Base-by-base conservation (phyloP, 2,888 invertebrate species). In the Acleris holmiana region DNA sequence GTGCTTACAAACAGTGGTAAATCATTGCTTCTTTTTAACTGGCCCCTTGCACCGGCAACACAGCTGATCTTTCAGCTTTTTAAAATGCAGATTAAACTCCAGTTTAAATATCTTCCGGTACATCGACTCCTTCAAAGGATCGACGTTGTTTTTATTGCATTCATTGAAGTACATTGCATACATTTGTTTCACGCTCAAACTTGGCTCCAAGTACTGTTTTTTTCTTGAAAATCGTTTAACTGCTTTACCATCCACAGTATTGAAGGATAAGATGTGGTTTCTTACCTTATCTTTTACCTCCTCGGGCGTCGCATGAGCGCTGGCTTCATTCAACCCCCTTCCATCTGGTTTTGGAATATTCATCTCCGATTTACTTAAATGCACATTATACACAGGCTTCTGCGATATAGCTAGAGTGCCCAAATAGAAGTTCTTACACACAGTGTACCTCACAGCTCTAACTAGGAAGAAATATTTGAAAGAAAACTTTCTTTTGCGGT, bases 271-370 rank as follows among this genome's bases (percentile, higher is more conserved):
- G 47, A 92, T 88, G 61, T 92, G 91, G 53, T 82, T 82, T 56
- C 91, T 74, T 0, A 89, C 90, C 66, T 78, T 81, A 10, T 91
- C 88, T 73, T 91, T 92, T 0, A 82, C 72, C 68, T 88, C 87
- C 13, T 78, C 67, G 0, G 91, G 85, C 66, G 91, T 72, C 0
- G 85, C 75, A 68, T 91, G 91, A 0, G 82, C 72, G 62, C 91
- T 91, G 0, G 88, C 78, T 65, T 84, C 83, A 0, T 88, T 86
- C 8, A 85, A 73, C 0, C 91, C 91, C 67, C 91, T 76, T 0
- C 91, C 91, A 65, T 92, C 91, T 0, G 89, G 91, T 67, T 91
- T 91, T 0, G 91, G 91, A 48, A 90, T 82, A 71, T 92, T 91
- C 70, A 88, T 81, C 6, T 91, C 90, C 0, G 88, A 85, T 75